Evolutionary conservation across 2,888 invertebrate species (phyloP), one percentile per base, ranked within the genome.

Genomic region (Gari tellinella): DNA sequence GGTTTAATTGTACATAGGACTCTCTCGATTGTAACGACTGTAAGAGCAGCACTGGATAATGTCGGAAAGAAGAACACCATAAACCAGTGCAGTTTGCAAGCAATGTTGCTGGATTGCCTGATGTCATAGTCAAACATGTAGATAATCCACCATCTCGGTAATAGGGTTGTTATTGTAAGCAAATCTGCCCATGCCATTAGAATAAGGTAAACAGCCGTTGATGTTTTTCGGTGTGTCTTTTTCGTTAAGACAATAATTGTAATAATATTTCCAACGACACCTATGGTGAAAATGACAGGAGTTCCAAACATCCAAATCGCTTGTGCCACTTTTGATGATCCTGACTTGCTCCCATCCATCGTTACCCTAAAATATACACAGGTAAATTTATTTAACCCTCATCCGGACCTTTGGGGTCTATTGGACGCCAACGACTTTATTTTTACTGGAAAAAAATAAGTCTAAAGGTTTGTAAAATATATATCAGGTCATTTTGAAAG

Each of bases 301-400:
- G 56, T 56, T 10, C 56, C 41, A 3, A 56, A 21, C n/a, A 43
- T 43, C 56, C 56, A 56, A 43, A 56, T 56, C 56, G 43, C 43
- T 14, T 19, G 41, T 5, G 56, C 56, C 21, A 56, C 40, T n/a
- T 43, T 26, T 2, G 56, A 56, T 15, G 21, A 19, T 23, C 56
- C 56, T 14, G 25, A 43, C n/a, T 23, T 56, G 23, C 43, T 41
- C 7, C 41, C 56, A 25, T 56, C 56, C 56, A 56, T 56, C 19
- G 45, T 45, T 5, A n/a, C n/a, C n/a, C n/a, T n/a, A n/a, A n/a
- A n/a, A n/a, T n/a, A n/a, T n/a, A n/a, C n/a, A n/a, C n/a, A n/a
- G n/a, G n/a, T n/a, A n/a, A n/a, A n/a, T n/a, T n/a, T n/a, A n/a
- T n/a, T n/a, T n/a, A n/a, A n/a, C n/a, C n/a, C n/a, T n/a, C n/a